These are phyloP conservation scores for Tamandua tetradactyla DNA, from an alignment of 2,797 vertebrate species.

Conservation along the genomic window DNA sequence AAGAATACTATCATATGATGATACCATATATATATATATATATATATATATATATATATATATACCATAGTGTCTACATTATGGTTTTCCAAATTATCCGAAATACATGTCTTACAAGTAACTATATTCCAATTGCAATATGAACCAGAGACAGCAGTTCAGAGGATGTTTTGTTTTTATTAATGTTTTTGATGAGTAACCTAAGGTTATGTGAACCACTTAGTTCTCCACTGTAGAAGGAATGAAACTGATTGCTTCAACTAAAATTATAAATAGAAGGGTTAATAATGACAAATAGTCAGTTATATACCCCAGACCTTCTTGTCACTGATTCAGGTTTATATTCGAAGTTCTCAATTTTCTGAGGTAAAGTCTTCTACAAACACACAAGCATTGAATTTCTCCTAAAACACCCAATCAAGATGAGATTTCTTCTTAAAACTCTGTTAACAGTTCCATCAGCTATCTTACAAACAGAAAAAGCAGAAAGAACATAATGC, in stretches of 20 bases:
- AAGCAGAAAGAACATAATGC: not conserved
- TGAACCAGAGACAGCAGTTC: not conserved
- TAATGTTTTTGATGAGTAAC: not conserved
- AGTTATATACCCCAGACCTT: not conserved
- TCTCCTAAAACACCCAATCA: not conserved
- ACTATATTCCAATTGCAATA: not conserved
- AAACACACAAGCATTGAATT: not conserved
- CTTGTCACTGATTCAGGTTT: constrained; percentile 9
- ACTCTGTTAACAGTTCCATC: not conserved
- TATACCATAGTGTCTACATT: not conserved
- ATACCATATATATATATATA: too few relatives aligned
- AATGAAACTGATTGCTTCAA: not conserved
- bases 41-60: too few relatives aligned
- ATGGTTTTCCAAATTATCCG: not conserved
- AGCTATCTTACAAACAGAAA: not conserved
- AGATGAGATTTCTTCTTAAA: not conserved
- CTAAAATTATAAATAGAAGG: not conserved
- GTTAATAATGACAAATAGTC: too few relatives aligned
- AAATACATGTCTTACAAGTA: not conserved
- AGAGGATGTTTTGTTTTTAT: not conserved
- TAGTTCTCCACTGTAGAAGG: not conserved
- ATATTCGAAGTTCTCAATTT: not conserved
- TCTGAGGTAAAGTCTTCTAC: not conserved
- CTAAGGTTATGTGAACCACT: not conserved
- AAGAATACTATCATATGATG: not conserved